Conservation (phyloP, 2,888 invertebrate genomes). For the Drosophila kuntzei region DNA sequence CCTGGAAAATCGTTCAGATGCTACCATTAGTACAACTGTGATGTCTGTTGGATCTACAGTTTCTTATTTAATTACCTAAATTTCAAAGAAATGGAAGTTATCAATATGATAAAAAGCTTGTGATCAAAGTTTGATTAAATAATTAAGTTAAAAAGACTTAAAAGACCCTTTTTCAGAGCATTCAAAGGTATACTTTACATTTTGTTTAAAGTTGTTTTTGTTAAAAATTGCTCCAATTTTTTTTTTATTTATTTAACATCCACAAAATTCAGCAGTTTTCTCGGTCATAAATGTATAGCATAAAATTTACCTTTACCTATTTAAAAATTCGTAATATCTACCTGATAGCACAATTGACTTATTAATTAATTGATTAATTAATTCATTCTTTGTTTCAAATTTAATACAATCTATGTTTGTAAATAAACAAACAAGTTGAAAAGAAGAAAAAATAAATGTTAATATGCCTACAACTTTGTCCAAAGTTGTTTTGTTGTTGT, state of each 20-base stretch:
- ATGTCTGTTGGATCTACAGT: neutral
- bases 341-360: neutral
- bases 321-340: neutral
- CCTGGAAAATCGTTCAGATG: neutral
- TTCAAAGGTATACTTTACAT: neutral
- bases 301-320: neutral
- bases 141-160: too few relatives aligned
- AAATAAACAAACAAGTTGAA: slow-evolving; percentile 4
- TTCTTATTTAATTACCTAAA: too few relatives aligned
- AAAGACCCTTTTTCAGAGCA: neutral
- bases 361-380: slow-evolving; percentile 7
- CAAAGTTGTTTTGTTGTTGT: slow-evolving; percentile 23
- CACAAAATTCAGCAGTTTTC: slow-evolving; percentile 31
- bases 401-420: neutral
- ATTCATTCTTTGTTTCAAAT: slow-evolving; percentile 13
- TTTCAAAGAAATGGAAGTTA: too few relatives aligned
- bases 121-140: neutral
- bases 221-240: slow-evolving; percentile 16
- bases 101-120: too few relatives aligned
- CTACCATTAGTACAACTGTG: neutral
- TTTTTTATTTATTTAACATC: neutral
- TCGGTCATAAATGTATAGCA: neutral
- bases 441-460: slow-evolving; percentile 15
- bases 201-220: slow-evolving; percentile 6
- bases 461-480: slow-evolving; percentile 35